Base-by-base conservation (phyloP, 2,888 invertebrate genomes). In the Oxycera nigricornis region DNA sequence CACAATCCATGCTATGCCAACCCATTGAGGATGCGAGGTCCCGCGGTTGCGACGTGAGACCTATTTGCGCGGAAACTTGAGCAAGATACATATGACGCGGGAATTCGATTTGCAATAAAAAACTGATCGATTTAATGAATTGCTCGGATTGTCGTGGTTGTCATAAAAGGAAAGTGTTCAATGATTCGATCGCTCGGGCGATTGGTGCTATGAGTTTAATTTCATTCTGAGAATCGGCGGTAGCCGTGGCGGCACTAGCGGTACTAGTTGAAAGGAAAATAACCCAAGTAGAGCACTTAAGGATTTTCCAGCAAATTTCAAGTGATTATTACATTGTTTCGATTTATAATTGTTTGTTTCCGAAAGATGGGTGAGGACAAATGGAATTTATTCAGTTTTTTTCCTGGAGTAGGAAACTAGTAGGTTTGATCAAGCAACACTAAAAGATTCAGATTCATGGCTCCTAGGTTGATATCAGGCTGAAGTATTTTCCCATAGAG, bases 71-170 rank as follows among this genome's bases (percentile, higher is more conserved):
- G n/a, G 62, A 62, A n/a, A 30, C 11, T 22, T 22, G 55, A n/a
- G n/a, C n/a, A n/a, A n/a, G n/a, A n/a, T 14, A 26, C 41, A 41
- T 41, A 67, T 41, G 67, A 41, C 26, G 31, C 14, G 30, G 70
- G 70, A 52, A 70, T 70, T 24, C 30, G 52, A 52, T 52, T 57
- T 41, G 41, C 39, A 55, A 65, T 67, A 76, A 76, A 74, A n/a
- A 76, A 76, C 20, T 59, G 74, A 73, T 73, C 76, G 72, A 55
- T 59, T 72, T 76, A 39, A 73, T 68, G 75, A 75, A 75, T 75
- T 62, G 70, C 57, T 75, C 26, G 50, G 52, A 75, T 75, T 59
- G 70, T 73, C 57, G 50, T 57, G 26, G 24, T 73, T 30, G 41
- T 68, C 72, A 65, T 59, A 59, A 61, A 73, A 73, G 55, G 70